phyloP scores from a whole-genome alignment of 2,888 invertebrate genomes.

The Eueremaeus valkanovi region DNA sequence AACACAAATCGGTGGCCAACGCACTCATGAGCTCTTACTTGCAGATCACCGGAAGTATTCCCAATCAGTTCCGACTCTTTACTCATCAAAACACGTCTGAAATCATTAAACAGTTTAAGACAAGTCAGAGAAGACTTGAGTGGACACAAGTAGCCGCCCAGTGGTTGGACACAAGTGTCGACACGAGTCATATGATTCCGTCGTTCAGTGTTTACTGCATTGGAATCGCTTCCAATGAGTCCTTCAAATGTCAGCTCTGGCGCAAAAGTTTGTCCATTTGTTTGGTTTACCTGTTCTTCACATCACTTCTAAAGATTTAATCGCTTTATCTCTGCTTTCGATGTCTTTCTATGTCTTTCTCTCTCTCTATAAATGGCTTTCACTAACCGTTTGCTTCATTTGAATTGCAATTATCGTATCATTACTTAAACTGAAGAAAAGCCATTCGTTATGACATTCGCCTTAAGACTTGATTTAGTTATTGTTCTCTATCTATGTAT shows the following conservation, averaged over 20 bases:
- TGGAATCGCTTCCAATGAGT: conserved; percentile 42
- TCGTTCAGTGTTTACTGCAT: conserved; percentile 42
- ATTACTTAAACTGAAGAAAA: too few species aligned
- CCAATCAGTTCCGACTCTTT: background rate
- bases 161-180: background rate
- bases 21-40: background rate
- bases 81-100: background rate
- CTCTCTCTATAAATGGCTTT: too few species aligned
- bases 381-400: too few species aligned
- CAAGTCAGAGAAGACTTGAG: too few species aligned
- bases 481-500: too few species aligned
- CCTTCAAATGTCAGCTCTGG: conserved; percentile 48
- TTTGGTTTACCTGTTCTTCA: background rate
- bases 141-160: background rate
- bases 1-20: background rate
- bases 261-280: conserved; percentile 49
- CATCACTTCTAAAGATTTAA: background rate
- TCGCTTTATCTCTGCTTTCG: too few species aligned
- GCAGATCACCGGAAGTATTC: background rate
- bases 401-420: too few species aligned
- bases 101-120: background rate
- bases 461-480: too few species aligned
- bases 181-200: conserved; percentile 28
- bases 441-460: too few species aligned
- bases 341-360: too few species aligned